Base-by-base conservation (phyloP, 2,888 invertebrate genomes). In the Tuta absoluta region DNA sequence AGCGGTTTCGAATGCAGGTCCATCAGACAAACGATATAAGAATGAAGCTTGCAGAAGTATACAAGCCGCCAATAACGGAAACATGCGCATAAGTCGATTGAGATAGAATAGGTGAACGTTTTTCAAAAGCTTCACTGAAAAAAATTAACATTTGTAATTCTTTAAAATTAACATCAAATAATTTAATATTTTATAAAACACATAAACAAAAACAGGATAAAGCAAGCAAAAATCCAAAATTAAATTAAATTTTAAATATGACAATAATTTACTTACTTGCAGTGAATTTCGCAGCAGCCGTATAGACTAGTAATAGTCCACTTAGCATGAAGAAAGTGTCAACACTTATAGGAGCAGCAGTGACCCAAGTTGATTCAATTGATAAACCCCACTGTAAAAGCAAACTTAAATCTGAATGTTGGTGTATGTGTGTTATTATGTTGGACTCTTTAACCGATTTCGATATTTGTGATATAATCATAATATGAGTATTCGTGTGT, bases 271-370 rank as follows among this genome's bases (percentile, higher is more conserved):
- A 76, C 81, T 78, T 71, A 87, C 87, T 67, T 72, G 78, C 74
- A 23, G 70, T 76, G 53, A 86, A 66, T 67, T 87, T 87, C 5
- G 80, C 79, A 10, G 74, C 79, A 1, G 80, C 75, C 0, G 86
- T 82, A 28, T 88, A 88, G 0, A 87, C 86, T 1, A 86, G 45
- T 0, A 88, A 71, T 4, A 88, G 63, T 5, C 88, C 88, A 33
- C 78, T 77, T 21, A 88, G 63, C 37, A 80, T 71, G 73, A 94
- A 93, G 77, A 95, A 95, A 0, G 94, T 93, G 69, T 95, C 95
- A 0, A 94, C 94, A 12, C 93, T 90, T 1, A 93, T 86, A 2
- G 92, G 78, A 0, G 76, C 84, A 0, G 82, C 70, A 23, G 80
- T 75, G 72, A 72, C 84, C 93, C 76, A 92, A 75, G 86, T 80